Conservation (phyloP, 2,888 invertebrate genomes). For the Tupiocoris notatus region DNA sequence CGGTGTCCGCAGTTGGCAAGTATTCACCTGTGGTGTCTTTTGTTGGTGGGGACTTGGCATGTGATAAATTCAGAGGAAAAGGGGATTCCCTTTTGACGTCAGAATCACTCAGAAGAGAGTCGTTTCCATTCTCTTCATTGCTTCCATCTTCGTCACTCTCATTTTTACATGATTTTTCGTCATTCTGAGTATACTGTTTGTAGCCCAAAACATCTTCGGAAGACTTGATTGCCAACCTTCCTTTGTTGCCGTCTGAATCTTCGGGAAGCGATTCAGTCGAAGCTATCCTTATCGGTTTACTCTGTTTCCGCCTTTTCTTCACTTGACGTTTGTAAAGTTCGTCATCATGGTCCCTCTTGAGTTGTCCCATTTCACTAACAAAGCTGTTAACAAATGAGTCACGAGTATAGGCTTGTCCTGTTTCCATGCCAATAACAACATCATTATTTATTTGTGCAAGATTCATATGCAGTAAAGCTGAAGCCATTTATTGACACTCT, state of each 20-base stretch:
- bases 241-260: conserved; percentile 14
- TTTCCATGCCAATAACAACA: conserved; percentile 47
- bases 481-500: conserved; percentile 46
- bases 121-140: conserved; percentile 51
- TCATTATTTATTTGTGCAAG: conserved; percentile 48
- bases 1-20: conserved; percentile 17
- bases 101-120: conserved; percentile 44
- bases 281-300: conserved; percentile 77
- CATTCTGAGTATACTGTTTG: conserved; percentile 53
- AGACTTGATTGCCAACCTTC: conserved; percentile 10
- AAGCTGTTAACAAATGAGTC: conserved; percentile 15
- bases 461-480: conserved; percentile 48
- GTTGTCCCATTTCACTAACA: conserved; percentile 19
- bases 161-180: conserved; percentile 53
- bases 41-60: conserved; percentile 41
- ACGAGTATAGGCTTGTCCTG: conserved; percentile 33
- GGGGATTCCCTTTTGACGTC: conserved; percentile 48
- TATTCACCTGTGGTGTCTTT: conserved; percentile 21
- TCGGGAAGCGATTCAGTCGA: conserved; percentile 56
- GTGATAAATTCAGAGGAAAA: conserved; percentile 45
- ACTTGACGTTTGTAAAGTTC: conserved; percentile 50
- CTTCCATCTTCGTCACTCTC: conserved; percentile 47
- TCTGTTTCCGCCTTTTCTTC: conserved; percentile 87
- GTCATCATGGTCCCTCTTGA: conserved; percentile 46
- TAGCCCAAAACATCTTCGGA: conserved; percentile 53